phyloP scores from a whole-genome alignment of 1,140 invertebrate species.

The Sipha flava region DNA sequence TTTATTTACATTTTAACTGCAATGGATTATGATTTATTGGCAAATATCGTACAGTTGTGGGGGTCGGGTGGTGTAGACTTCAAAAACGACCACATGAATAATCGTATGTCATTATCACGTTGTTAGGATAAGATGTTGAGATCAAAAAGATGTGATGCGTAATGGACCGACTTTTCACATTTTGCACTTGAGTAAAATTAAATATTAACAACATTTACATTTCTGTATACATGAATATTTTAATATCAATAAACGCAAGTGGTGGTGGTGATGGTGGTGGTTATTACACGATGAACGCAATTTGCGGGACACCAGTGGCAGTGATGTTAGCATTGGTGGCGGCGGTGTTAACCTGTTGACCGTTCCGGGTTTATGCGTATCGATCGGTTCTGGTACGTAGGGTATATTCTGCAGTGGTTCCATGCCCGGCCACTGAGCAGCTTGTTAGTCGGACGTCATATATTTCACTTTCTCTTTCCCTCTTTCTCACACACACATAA shows the following conservation, averaged over 20 bases:
- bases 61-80: too few relatives aligned
- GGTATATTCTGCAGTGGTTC: neutral
- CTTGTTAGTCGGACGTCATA: neutral
- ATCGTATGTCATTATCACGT: too few relatives aligned
- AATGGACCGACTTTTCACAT: too few relatives aligned
- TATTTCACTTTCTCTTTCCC: neutral
- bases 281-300: neutral
- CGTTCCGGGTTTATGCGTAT: conserved; percentile 13
- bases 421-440: neutral
- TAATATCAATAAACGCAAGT: neutral
- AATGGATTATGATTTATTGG: too few relatives aligned
- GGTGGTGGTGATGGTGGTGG: neutral
- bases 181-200: too few relatives aligned
- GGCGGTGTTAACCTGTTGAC: conserved; percentile 24
- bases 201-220: too few relatives aligned
- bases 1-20: too few relatives aligned
- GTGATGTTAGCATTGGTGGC: neutral
- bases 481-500: neutral
- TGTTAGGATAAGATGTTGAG: too few relatives aligned
- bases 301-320: neutral
- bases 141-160: too few relatives aligned
- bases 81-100: too few relatives aligned
- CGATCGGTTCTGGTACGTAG: conserved; percentile 4
- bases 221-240: neutral
- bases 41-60: too few relatives aligned